Evolutionary conservation across 2,113 vertebrate genomes (phyloP).

Genomic region (Gnathonemus echidnorhynchus): DNA sequence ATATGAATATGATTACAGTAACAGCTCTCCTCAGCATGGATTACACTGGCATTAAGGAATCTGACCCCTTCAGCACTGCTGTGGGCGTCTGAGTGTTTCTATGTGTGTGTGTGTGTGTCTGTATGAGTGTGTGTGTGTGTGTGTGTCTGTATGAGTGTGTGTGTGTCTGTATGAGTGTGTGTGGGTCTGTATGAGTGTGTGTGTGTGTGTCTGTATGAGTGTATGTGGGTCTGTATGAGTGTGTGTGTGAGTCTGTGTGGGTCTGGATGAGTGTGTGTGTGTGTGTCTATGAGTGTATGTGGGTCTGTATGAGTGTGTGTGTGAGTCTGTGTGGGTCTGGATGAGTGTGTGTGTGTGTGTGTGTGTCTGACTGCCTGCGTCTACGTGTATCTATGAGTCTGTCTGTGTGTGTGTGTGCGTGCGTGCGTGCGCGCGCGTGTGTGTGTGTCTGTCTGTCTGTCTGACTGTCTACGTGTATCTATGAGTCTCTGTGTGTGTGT

Average conservation of each 20-base stretch:
- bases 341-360: neutral
- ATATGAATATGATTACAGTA: neutral
- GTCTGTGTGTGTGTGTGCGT: too few relatives aligned
- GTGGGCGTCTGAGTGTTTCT: neutral
- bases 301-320: neutral
- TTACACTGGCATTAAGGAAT: conserved; percentile 1
- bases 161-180: neutral
- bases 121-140: too few relatives aligned
- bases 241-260: neutral
- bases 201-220: neutral
- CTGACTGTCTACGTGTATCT: too few relatives aligned
- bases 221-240: neutral
- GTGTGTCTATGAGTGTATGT: neutral
- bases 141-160: neutral
- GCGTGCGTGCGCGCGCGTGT: neutral
- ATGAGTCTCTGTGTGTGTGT: neutral
- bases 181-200: too few relatives aligned
- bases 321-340: neutral
- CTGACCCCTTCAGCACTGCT: neutral
- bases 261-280: neutral
- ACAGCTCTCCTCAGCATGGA: neutral
- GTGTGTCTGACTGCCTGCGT: neutral
- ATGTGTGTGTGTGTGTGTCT: neutral
- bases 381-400: neutral
- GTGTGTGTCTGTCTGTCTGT: neutral